phyloP scores from a whole-genome alignment of 1,140 invertebrate genomes.

The Heterodera schachtii region DNA sequence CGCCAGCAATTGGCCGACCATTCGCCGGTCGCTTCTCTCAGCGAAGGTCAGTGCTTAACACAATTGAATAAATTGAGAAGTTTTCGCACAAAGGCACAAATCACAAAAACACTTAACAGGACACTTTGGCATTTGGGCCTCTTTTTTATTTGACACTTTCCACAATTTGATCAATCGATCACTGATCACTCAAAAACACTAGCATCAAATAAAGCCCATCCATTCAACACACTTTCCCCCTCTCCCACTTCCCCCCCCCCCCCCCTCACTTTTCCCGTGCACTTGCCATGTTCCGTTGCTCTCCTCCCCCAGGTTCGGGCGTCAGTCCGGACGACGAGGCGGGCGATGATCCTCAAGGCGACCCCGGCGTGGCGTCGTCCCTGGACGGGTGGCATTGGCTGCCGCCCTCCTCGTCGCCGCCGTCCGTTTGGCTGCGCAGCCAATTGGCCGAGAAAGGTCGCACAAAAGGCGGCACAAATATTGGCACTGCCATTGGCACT shows the following conservation, averaged over 20 bases:
- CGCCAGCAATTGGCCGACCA: neutral
- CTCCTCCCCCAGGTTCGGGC: slow-evolving; percentile 14
- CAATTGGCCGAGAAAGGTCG: slow-evolving; percentile 11
- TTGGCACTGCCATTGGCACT: neutral
- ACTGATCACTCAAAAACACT: neutral
- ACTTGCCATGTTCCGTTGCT: too few relatives aligned
- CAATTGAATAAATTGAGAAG: neutral
- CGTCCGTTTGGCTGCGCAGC: slow-evolving; percentile 21
- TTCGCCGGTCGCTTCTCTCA: neutral
- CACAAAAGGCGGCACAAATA: neutral
- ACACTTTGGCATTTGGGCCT: too few relatives aligned
- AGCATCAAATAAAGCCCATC: too few relatives aligned
- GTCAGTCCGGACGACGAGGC: slow-evolving; percentile 17
- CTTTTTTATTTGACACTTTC: too few relatives aligned
- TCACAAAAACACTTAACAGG: too few relatives aligned
- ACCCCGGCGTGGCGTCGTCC: neutral
- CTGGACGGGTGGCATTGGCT: slow-evolving; percentile 1
- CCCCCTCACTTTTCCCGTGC: neutral
- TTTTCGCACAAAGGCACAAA: neutral
- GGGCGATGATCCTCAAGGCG: slow-evolving; percentile 8
- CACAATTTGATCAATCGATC: neutral
- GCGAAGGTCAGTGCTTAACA: slow-evolving; percentile 11
- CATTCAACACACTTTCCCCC: neutral
- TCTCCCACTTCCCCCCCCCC: neutral
- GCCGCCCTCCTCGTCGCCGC: slow-evolving; percentile 7